phyloP scores from a whole-genome alignment of 2,888 invertebrate genomes.

The Phortica okadai region DNA sequence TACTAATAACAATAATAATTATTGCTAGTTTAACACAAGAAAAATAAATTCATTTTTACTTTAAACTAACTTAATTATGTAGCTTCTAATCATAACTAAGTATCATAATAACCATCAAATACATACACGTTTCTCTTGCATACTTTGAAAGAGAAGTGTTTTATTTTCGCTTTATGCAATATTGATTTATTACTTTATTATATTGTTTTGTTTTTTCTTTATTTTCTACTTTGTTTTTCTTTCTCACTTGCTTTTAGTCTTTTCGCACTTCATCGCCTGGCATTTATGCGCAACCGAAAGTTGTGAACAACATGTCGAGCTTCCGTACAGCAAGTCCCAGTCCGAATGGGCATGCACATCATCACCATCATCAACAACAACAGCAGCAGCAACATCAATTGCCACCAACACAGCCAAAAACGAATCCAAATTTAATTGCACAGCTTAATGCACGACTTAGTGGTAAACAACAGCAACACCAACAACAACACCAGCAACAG shows the following conservation, averaged over 20 bases:
- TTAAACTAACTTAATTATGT: slow-evolving; percentile 3
- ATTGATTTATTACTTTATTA: not conserved
- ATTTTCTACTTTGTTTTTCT: slow-evolving; percentile 45
- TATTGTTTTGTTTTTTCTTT: slow-evolving; percentile 52
- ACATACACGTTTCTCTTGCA: not conserved
- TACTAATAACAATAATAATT: not conserved
- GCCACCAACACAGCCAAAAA: slow-evolving; percentile 74
- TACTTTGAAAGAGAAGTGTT: not conserved
- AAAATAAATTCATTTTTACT: not conserved
- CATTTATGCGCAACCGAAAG: slow-evolving; percentile 77
- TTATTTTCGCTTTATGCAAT: not conserved
- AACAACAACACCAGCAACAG: slow-evolving; percentile 66
- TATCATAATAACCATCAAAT: slow-evolving; percentile 5
- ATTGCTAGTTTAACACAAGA: not conserved
- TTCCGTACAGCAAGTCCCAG: slow-evolving; percentile 74
- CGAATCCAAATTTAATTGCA: slow-evolving; percentile 76
- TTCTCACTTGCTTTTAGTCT: slow-evolving; percentile 61
- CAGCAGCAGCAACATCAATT: slow-evolving; percentile 54
- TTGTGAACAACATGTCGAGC: slow-evolving; percentile 75
- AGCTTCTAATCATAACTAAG: slow-evolving; percentile 7
- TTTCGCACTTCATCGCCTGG: slow-evolving; percentile 75
- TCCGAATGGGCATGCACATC: slow-evolving; percentile 66
- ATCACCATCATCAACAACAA: slow-evolving; percentile 42
- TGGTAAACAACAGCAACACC: slow-evolving; percentile 70
- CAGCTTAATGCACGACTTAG: slow-evolving; percentile 76